These are phyloP conservation scores for Nautilus pompilius DNA, from an alignment of 1,140 invertebrate species.

Conservation along the genomic window DNA sequence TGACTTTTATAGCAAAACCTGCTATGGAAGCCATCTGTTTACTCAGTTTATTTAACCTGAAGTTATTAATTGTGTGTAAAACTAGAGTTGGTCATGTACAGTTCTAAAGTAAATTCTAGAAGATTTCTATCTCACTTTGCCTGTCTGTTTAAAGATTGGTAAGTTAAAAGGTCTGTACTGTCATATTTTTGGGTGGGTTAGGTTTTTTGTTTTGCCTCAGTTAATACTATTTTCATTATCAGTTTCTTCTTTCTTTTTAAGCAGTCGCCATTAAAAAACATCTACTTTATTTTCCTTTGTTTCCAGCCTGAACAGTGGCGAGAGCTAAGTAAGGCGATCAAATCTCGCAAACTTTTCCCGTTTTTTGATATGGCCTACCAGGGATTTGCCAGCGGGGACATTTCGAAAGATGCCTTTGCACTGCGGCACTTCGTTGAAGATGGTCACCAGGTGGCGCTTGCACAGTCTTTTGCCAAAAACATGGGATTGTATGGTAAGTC, in stretches of 20 bases:
- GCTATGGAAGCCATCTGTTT: no score
- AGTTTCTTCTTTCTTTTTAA: constrained; percentile 5
- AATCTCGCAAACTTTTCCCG: constrained; percentile 79
- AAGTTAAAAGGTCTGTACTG: no score
- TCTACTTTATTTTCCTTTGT: neutral
- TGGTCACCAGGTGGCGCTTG: constrained; percentile 83
- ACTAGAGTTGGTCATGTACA: no score
- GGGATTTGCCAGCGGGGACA: constrained; percentile 84
- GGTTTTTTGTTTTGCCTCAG: neutral
- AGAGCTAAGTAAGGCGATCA: constrained; percentile 75
- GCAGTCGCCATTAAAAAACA: neutral
- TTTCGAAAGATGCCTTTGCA: constrained; percentile 84
- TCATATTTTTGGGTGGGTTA: constrained; percentile 44
- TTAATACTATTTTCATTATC: neutral
- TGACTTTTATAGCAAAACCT: no score
- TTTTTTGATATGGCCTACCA: constrained; percentile 99
- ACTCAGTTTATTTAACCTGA: no score
- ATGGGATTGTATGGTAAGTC: constrained; percentile 85
- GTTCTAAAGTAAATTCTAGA: no score
- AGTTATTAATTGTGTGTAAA: no score
- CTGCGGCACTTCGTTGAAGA: constrained; percentile 89
- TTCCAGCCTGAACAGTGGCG: constrained; percentile 81
- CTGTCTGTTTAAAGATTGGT: no score
- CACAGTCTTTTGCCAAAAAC: constrained; percentile 98
- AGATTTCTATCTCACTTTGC: no score